These are phyloP conservation scores for Trachops cirrhosus DNA, from an alignment of 2,797 vertebrate genomes.

Conservation along the genomic window DNA sequence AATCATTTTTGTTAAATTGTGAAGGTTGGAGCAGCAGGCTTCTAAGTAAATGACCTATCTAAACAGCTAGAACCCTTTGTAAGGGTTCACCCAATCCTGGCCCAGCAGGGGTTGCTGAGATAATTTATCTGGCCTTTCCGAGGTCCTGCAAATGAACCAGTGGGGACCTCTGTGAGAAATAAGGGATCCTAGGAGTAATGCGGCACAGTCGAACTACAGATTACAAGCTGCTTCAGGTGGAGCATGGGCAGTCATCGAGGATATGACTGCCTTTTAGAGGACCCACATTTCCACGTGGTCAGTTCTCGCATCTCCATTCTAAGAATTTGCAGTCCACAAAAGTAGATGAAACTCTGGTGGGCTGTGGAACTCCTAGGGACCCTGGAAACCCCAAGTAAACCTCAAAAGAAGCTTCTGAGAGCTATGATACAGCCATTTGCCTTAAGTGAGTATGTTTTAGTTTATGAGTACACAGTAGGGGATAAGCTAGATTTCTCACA, in stretches of 20 bases:
- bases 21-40: conserved; percentile 50
- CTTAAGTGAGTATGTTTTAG: background rate
- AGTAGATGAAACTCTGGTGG: background rate
- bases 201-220: background rate
- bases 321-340: background rate
- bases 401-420: background rate
- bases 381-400: background rate
- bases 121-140: conserved; percentile 39
- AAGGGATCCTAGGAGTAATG: background rate
- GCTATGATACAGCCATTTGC: background rate
- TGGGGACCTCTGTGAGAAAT: conserved; percentile 3
- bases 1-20: conserved; percentile 46
- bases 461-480: background rate
- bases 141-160: conserved; percentile 42
- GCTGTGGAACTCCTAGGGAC: background rate
- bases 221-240: background rate
- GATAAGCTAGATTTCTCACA: background rate
- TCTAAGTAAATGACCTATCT: conserved; percentile 56
- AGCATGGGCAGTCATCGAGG: background rate
- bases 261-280: background rate
- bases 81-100: conserved; percentile 49
- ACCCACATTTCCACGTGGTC: background rate
- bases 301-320: background rate
- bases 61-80: conserved; percentile 53
- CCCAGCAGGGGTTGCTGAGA: conserved; percentile 43